Evolutionary conservation across 2,113 vertebrate genomes (phyloP).

Genomic region (Herpailurus yagouaroundi): DNA sequence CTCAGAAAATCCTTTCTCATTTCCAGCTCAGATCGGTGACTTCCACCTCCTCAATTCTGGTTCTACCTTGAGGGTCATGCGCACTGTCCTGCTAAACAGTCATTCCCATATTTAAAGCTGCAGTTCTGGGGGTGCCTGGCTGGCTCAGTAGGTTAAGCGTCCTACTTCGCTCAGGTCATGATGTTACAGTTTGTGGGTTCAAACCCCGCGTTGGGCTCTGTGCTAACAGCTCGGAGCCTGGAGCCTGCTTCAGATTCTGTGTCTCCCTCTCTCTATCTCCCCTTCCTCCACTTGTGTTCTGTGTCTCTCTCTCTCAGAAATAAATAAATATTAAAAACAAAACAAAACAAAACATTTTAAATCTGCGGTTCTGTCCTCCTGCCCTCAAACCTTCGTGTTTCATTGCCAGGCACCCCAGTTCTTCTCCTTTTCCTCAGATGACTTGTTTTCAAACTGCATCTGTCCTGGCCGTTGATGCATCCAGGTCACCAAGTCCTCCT

Average conservation of each 20-base stretch:
- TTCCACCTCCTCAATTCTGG: neutral
- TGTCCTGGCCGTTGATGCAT: neutral
- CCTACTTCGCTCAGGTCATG: too few relatives aligned
- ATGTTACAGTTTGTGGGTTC: too few relatives aligned
- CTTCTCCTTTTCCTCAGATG: neutral
- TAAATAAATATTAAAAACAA: too few relatives aligned
- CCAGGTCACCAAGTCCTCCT: neutral
- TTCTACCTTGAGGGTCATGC: neutral
- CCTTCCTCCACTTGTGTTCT: too few relatives aligned
- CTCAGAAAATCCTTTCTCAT: neutral
- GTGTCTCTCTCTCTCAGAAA: too few relatives aligned
- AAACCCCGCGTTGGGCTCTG: too few relatives aligned
- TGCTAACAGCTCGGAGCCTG: too few relatives aligned
- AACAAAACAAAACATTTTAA: too few relatives aligned
- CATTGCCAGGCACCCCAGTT: neutral
- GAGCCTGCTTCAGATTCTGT: too few relatives aligned
- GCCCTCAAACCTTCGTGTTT: neutral
- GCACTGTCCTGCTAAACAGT: neutral
- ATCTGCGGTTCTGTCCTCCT: neutral
- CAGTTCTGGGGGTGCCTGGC: too few relatives aligned
- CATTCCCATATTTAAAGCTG: neutral
- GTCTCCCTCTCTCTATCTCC: too few relatives aligned
- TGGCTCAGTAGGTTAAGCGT: too few relatives aligned
- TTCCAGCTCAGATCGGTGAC: neutral
- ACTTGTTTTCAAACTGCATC: neutral